Evolutionary conservation across 1,140 invertebrate species (phyloP).

Genomic region (Aphidius gifuensis): DNA sequence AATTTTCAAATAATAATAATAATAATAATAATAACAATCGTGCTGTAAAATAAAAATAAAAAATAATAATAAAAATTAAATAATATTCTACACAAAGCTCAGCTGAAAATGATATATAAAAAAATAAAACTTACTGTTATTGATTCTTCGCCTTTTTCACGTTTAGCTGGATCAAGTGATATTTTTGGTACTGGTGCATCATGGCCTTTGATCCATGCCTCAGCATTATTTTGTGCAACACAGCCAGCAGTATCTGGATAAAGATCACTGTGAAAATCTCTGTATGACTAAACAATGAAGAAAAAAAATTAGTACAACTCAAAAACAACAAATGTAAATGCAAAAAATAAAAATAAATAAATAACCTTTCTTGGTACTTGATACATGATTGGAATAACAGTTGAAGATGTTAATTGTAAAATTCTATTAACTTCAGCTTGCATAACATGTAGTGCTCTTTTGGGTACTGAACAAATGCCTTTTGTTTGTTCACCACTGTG

Average conservation of each 20-base stretch:
- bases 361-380: slow-evolving; percentile 85
- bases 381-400: slow-evolving; percentile 88
- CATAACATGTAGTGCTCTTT: slow-evolving; percentile 89
- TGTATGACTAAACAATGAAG: slow-evolving; percentile 82
- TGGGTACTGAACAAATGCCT: slow-evolving; percentile 86
- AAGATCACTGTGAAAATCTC: slow-evolving; percentile 89
- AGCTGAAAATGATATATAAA: too few relatives aligned
- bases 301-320: too few relatives aligned
- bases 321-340: too few relatives aligned
- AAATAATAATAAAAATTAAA: slow-evolving; percentile 17
- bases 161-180: slow-evolving; percentile 72
- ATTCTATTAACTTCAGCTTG: slow-evolving; percentile 90
- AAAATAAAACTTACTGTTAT: slow-evolving; percentile 58
- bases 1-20: too few relatives aligned
- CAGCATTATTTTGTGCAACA: slow-evolving; percentile 70
- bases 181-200: slow-evolving; percentile 73
- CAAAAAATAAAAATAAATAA: slow-evolving; percentile 7
- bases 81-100: too few relatives aligned
- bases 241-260: slow-evolving; percentile 84
- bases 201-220: slow-evolving; percentile 74
- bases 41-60: slow-evolving; percentile 44
- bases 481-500: slow-evolving; percentile 87
- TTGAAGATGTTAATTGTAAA: slow-evolving; percentile 77
- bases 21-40: slow-evolving; percentile 41
- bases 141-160: slow-evolving; percentile 59